phyloP scores from a whole-genome alignment of 2,888 invertebrate species.

The Asteroscopus sphinx region DNA sequence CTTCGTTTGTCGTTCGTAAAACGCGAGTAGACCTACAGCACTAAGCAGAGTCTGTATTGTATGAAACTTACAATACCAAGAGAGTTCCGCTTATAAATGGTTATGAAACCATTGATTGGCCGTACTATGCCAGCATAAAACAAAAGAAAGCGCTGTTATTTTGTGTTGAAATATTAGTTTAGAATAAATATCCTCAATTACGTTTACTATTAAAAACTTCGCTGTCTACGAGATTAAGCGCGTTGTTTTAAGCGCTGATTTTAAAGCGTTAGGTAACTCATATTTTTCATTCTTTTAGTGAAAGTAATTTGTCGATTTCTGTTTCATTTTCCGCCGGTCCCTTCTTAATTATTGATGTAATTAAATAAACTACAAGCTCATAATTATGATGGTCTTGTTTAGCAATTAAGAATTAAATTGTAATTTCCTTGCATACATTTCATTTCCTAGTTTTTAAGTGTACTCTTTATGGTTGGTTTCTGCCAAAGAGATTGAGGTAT shows the following conservation, averaged over 20 bases:
- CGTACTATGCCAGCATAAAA: slow-evolving; percentile 26
- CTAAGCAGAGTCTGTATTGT: too few relatives aligned
- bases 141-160: slow-evolving; percentile 39
- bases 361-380: slow-evolving; percentile 19
- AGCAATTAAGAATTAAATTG: neutral
- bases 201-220: slow-evolving; percentile 26
- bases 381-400: slow-evolving; percentile 4
- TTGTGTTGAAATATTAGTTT: slow-evolving; percentile 23
- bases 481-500: too few relatives aligned
- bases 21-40: too few relatives aligned
- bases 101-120: too few relatives aligned
- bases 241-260: slow-evolving; percentile 21
- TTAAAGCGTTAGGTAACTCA: slow-evolving; percentile 30
- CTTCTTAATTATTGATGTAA: slow-evolving; percentile 21
- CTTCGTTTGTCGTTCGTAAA: too few relatives aligned
- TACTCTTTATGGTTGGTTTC: too few relatives aligned
- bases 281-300: slow-evolving; percentile 40
- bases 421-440: neutral
- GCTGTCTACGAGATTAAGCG: slow-evolving; percentile 19
- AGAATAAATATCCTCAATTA: slow-evolving; percentile 32
- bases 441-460: neutral
- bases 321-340: slow-evolving; percentile 34
- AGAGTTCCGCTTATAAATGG: too few relatives aligned
- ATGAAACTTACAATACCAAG: too few relatives aligned
- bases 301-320: slow-evolving; percentile 37